These are phyloP conservation scores for Sogatella furcifera DNA, from an alignment of 1,140 invertebrate genomes.

Conservation along the genomic window DNA sequence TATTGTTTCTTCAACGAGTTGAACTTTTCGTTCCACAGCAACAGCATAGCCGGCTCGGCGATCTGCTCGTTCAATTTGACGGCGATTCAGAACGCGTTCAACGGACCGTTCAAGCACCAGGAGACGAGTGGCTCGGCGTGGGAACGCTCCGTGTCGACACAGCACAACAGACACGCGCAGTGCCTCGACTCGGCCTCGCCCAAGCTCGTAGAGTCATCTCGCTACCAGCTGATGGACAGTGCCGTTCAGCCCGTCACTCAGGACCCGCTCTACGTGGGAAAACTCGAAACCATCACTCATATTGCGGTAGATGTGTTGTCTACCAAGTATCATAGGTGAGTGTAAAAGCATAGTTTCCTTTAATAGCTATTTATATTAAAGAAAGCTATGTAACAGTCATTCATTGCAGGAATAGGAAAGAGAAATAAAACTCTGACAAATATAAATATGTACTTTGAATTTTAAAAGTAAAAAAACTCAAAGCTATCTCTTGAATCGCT, in stretches of 20 bases:
- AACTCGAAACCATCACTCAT: slow-evolving; percentile 63
- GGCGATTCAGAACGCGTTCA: slow-evolving; percentile 70
- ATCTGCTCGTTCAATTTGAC: slow-evolving; percentile 86
- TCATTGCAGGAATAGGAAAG: too few relatives aligned
- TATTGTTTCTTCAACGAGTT: too few relatives aligned
- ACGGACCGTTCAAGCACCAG: slow-evolving; percentile 80
- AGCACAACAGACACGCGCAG: slow-evolving; percentile 19
- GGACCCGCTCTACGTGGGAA: slow-evolving; percentile 55
- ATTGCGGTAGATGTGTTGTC: slow-evolving; percentile 65
- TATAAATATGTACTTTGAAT: too few relatives aligned
- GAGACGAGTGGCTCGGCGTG: slow-evolving; percentile 63
- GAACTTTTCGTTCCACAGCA: slow-evolving; percentile 41
- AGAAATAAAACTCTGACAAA: too few relatives aligned
- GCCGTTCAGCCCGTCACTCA: slow-evolving; percentile 62
- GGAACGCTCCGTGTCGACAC: slow-evolving; percentile 48
- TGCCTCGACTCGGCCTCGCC: slow-evolving; percentile 19
- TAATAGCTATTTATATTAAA: too few relatives aligned
- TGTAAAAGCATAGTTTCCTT: too few relatives aligned
- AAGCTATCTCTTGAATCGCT: too few relatives aligned
- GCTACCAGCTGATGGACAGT: slow-evolving; percentile 80
- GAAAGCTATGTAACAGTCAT: too few relatives aligned
- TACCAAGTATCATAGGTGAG: slow-evolving; percentile 46
- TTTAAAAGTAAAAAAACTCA: too few relatives aligned
- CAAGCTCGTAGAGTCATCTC: slow-evolving; percentile 51
- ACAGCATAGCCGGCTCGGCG: slow-evolving; percentile 84